Evolutionary conservation across 2,888 invertebrate genomes (phyloP).

Genomic region (Bellardia bayeri): DNA sequence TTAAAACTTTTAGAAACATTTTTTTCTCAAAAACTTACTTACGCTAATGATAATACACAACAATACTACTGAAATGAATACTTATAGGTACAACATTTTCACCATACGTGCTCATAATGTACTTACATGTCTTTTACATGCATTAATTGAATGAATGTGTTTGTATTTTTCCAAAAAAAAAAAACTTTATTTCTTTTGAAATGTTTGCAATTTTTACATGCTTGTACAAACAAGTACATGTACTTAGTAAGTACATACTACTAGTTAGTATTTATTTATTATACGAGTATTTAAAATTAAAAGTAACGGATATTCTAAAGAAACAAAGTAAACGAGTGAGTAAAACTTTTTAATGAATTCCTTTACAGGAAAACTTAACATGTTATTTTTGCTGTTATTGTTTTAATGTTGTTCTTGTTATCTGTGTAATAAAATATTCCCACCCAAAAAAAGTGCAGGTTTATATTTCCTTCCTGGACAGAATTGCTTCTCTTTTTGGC

Average conservation of each 20-base stretch:
- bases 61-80: background rate
- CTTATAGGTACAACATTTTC: background rate
- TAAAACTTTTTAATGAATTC: constrained; percentile 46
- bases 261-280: constrained; percentile 6
- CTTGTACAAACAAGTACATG: background rate
- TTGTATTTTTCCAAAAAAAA: background rate
- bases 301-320: background rate
- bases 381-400: background rate
- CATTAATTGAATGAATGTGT: constrained; percentile 3
- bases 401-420: background rate
- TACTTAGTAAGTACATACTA: too few relatives aligned
- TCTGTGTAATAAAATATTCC: background rate
- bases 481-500: background rate
- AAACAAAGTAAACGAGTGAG: background rate
- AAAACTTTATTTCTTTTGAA: background rate
- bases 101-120: background rate
- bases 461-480: constrained; percentile 49
- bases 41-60: constrained; percentile 12
- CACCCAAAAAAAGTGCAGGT: constrained; percentile 19
- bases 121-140: background rate
- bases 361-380: constrained; percentile 41
- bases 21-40: constrained; percentile 1
- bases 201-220: background rate
- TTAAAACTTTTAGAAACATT: background rate
- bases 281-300: background rate